These are phyloP conservation scores for Anoplolepis gracilipes DNA, from an alignment of 1,140 invertebrate species.

Conservation along the genomic window DNA sequence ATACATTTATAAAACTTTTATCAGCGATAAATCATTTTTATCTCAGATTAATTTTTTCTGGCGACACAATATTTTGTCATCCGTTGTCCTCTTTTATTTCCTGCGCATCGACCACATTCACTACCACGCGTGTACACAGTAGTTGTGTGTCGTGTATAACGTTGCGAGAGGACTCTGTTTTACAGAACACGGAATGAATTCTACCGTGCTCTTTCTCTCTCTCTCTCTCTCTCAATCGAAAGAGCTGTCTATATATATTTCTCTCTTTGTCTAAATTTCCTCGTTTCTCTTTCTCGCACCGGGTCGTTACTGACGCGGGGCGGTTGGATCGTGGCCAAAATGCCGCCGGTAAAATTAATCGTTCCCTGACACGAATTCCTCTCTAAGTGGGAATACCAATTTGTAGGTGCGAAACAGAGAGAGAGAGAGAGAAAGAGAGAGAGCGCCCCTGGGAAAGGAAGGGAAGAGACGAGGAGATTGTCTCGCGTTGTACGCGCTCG, in stretches of 20 bases:
- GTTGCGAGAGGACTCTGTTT: constrained; percentile 7
- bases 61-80: constrained; percentile 15
- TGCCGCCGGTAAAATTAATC: constrained; percentile 82
- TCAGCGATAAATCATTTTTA: constrained; percentile 10
- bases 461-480: background rate
- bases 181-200: constrained; percentile 51
- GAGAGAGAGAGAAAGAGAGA: constrained; percentile 54
- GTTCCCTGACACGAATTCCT: constrained; percentile 82
- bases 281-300: constrained; percentile 59
- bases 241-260: constrained; percentile 29
- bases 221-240: constrained; percentile 9
- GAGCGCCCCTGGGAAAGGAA: constrained; percentile 14
- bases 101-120: background rate
- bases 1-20: constrained; percentile 12
- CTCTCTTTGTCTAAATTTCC: constrained; percentile 24
- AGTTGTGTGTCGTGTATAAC: constrained; percentile 10
- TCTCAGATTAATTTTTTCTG: background rate
- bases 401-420: constrained; percentile 71
- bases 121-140: too few relatives aligned
- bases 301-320: constrained; percentile 37
- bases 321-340: constrained; percentile 78
- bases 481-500: background rate
- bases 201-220: background rate
- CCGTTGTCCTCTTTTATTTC: constrained; percentile 3
- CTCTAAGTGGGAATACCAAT: constrained; percentile 81